A percentile compares a stretch with the other conserved stretches of the same genome.
Evolutionary conservation across 2,888 invertebrate species (phyloP).

Genomic region (Euplagia quadripunctaria): DNA sequence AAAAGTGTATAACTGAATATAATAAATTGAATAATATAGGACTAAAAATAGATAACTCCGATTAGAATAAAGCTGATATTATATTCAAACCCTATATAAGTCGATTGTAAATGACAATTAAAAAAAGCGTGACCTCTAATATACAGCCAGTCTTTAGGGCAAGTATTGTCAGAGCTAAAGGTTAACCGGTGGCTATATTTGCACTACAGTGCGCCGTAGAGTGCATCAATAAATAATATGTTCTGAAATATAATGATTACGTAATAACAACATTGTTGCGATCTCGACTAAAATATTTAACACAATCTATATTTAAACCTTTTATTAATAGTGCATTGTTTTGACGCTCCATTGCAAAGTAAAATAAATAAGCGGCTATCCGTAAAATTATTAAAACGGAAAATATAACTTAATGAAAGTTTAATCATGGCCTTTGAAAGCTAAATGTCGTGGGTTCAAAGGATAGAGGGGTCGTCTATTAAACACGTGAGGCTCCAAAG

Average conservation of each 20-base stretch:
- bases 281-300: neutral
- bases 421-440: neutral
- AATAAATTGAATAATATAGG: neutral
- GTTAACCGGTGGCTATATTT: too few species aligned
- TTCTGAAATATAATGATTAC: neutral
- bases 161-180: too few species aligned
- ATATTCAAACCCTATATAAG: too few species aligned
- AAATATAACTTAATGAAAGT: neutral
- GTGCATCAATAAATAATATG: neutral
- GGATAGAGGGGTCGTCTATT: too few species aligned
- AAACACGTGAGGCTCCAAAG: too few species aligned
- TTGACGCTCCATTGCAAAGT: neutral
- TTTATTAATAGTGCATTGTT: conserved; percentile 1
- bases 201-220: neutral
- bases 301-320: neutral
- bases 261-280: neutral
- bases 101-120: too few species aligned
- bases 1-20: neutral
- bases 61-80: neutral
- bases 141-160: too few species aligned
- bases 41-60: neutral
- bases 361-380: neutral
- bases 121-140: too few species aligned
- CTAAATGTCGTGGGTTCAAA: neutral
- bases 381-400: neutral